Base-by-base conservation (phyloP, 2,113 vertebrate species). In the Orthonyx spaldingii region DNA sequence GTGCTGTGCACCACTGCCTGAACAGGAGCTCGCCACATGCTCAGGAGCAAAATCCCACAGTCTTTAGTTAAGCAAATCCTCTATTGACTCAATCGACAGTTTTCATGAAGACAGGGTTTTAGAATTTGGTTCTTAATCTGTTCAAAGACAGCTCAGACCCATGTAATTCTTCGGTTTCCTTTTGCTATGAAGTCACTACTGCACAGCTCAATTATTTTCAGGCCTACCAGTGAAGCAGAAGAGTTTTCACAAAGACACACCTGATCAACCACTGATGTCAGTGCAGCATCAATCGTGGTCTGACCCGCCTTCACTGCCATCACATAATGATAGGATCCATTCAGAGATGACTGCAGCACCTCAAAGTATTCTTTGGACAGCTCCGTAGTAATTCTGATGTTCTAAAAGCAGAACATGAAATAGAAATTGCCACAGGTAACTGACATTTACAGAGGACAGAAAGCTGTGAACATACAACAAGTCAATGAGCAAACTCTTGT, bases 251-350 rank as follows among this genome's bases (percentile, higher is more conserved):
- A 10, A 47, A 63, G 27, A 97, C 98, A 95, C 88, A 98, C 99
- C 98, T 98, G 98, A 97, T 99, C 99, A 33, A 99, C 97, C 14
- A 99, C 97, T 14, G 98, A 98, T 63, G 93, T 98, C 41, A 99
- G 97, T 5, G 97, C 97, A 11, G 98, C 99, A 55, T 98, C 95
- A n/a, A 99, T 98, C 46, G 97, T 14, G 1, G 98, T 98, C 44
- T 99, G 98, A 37, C 99, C 99, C 1, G 97, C 98, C 95, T 97
- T 98, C 14, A 98, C 87, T 1, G 98, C 98, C 96, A 92, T 98
- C 87, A 99, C 97, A 1, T 92, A 96, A 89, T 99, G 98, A 81
- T 99, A 98, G 0, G 99, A 99, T 46, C 99, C 99, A 59, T 99
- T 99, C 91, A 98, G 56, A 75, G 99, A 99, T 5, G 99, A 99